Evolutionary conservation across 2,797 vertebrate genomes (phyloP), one percentile per base, ranked within the genome.

Genomic region (Molossus molossus): DNA sequence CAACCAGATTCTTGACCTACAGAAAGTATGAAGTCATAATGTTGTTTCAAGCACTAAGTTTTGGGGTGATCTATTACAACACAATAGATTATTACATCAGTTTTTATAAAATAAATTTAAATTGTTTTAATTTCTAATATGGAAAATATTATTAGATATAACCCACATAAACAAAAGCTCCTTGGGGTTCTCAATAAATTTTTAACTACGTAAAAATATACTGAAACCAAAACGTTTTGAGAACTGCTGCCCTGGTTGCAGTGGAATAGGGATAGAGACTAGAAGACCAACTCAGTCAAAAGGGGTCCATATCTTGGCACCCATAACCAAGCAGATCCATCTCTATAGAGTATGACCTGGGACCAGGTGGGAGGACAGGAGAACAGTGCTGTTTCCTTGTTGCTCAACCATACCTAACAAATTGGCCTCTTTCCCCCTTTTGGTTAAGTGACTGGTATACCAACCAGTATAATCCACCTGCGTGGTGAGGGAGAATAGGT

Each of bases 101-200:
- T 27, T 85, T 55, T 67, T 73, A 17, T 57, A 29, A 70, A 87
- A 57, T 48, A 40, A 77, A 55, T n/a, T 84, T 27, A 13, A 48
- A 75, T 37, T 27, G 37, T 18, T 76, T 92, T 87, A 87, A 83
- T 79, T 33, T 93, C 64, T 73, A 87, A 87, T 75, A 62, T 9
- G 10, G 40, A 70, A 86, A 86, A 60, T 33, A 88, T 79, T 40
- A 67, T 82, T 67, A 94, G 25, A 18, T 81, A 89, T 21, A 86
- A 55, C 18, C 33, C 55, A 81, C 60, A 80, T 20, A 40, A 89
- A 80, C 80, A 76, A 86, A 90, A 95, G 33, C 12, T 67, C 37
- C 55, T 65, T 62, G 11, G 40, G 9, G 20, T 62, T 81, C 25
- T 89, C 60, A 67, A 79, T 45, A 45, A 45, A 45, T 89, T 88